Conservation (phyloP, 30 jellyfish, hydroid and myxozoan species). For the Aurelia aurita region DNA sequence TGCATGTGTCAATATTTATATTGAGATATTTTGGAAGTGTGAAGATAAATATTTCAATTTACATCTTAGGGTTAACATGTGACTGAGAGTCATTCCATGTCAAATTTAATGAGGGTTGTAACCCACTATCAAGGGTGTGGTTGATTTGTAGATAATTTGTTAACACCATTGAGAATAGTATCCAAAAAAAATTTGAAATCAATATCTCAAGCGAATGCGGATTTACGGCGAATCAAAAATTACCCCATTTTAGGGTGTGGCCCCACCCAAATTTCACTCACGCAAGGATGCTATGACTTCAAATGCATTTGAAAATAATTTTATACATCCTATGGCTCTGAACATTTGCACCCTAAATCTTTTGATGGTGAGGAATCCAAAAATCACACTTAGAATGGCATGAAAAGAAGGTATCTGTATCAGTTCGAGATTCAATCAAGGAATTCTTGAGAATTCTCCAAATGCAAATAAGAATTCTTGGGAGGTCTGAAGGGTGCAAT, state of each 20-base stretch:
- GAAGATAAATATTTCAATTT: too few relatives aligned
- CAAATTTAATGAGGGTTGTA: neutral
- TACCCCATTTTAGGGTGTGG: conserved; percentile 27
- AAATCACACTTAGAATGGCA: neutral
- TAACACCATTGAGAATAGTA: neutral
- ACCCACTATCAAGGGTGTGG: neutral
- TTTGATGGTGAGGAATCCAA: neutral
- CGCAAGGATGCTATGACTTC: neutral
- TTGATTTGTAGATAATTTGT: neutral
- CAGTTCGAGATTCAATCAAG: neutral
- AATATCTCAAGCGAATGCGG: neutral
- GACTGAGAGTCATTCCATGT: conserved; percentile 14
- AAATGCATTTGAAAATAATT: neutral
- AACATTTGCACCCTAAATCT: neutral
- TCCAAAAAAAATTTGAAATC: neutral
- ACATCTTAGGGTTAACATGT: too few relatives aligned
- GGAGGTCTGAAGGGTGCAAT: too few relatives aligned
- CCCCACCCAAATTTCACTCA: conserved; percentile 7
- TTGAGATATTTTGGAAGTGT: too few relatives aligned
- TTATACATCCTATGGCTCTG: neutral
- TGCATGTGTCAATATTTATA: too few relatives aligned
- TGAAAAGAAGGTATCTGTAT: neutral
- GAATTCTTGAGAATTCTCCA: too few relatives aligned
- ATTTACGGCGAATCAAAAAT: conserved; percentile 2
- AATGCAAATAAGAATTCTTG: too few relatives aligned